These are phyloP conservation scores for Epinephelus malabaricus DNA, from an alignment of 2,797 vertebrate genomes.

Conservation along the genomic window DNA sequence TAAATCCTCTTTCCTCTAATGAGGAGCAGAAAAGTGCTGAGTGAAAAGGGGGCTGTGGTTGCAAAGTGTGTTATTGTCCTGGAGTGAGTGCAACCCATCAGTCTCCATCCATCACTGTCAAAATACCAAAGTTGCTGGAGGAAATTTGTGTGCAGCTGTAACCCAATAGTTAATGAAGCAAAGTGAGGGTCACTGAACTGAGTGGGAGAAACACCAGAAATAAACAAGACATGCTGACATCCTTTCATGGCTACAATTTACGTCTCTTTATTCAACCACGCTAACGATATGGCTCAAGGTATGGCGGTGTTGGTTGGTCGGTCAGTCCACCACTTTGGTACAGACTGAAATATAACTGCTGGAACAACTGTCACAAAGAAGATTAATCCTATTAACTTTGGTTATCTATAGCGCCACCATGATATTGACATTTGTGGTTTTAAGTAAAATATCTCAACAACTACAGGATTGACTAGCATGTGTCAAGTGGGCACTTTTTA, in stretches of 20 bases:
- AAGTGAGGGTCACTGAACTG: not conserved
- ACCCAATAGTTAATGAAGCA: not conserved
- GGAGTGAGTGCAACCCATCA: not conserved
- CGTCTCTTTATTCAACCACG: not conserved
- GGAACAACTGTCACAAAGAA: not conserved
- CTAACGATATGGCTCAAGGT: too few relatives aligned
- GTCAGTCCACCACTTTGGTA: not conserved
- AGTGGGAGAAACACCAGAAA: not conserved
- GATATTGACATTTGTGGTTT: not conserved
- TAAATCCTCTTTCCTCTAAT: constrained; percentile 50
- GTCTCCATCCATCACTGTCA: constrained; percentile 30
- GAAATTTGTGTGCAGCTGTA: not conserved
- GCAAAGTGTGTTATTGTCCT: constrained; percentile 12
- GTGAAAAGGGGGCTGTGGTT: constrained; percentile 34
- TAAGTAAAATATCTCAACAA: not conserved
- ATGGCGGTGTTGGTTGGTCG: not conserved
- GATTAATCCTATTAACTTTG: not conserved
- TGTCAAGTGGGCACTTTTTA: too few relatives aligned
- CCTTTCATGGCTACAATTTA: not conserved
- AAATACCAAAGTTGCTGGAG: constrained; percentile 3
- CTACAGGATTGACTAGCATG: too few relatives aligned
- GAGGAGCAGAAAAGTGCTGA: constrained; percentile 50
- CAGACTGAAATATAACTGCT: not conserved
- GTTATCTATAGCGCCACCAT: not conserved
- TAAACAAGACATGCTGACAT: not conserved